Base-by-base conservation (phyloP, 2,797 vertebrate genomes). In the Onychomys arenicola region DNA sequence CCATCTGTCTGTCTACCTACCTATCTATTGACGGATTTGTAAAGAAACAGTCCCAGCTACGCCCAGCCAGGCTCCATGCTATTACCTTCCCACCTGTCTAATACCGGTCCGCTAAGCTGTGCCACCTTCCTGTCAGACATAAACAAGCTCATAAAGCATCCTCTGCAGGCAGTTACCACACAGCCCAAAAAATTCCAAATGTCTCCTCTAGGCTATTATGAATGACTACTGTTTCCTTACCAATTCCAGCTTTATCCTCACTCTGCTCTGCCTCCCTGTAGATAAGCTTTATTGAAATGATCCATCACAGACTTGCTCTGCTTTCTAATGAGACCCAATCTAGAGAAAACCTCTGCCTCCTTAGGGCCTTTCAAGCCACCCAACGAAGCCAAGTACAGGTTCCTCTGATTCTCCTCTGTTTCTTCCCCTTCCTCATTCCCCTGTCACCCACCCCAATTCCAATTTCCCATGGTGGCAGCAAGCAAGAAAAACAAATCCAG, bases 241-340 rank as follows among this genome's bases (percentile, higher is more conserved):
- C 59, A 52, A 32, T 83, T 77, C 81, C 32, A 85, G 29, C 69
- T 89, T 84, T 34, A 89, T 82, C 55, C 76, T 71, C 3, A 0
- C 49, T 90, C 32, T 43, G 32, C 21, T 78, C 32, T 75, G 83
- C 77, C 27, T 80, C 43, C n/a, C 49, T 94, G 6, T 57, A 89
- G 57, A 63, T 55, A 88, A 84, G 75, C 81, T 78, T 83, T 61
- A 76, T 57, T 84, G 55, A 90, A 92, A 75, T 76, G 78, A 49
- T 92, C 43, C 82, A 13, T 55, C 73, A 73, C 14, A 86, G 49
- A 37, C 46, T 93, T 52, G 3, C 46, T 77, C 73, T 49, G 23
- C 43, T 95, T 96, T 76, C 55, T 93, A 55, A 92, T 37, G 75
- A 88, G 37, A 91, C 12, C 16, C 52, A 81, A 25, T 57, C 67